Percentiles rank a stretch among this genome's conserved stretches.
These are phyloP conservation scores for Lasiommata megera DNA, from an alignment of 2,888 invertebrate genomes.

Conservation along the genomic window DNA sequence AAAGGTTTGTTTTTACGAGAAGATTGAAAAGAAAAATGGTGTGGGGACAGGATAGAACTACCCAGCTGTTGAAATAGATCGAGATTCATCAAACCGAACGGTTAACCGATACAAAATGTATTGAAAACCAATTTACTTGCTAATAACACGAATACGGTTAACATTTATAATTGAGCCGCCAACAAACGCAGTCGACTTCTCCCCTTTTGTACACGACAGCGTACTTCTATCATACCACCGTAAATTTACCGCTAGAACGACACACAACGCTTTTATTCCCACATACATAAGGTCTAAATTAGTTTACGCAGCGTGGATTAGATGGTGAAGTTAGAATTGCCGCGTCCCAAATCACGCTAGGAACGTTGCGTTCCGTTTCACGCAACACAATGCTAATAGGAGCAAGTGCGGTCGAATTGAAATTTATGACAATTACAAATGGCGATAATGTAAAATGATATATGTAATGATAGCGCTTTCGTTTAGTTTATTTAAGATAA, in stretches of 20 bases:
- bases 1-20: too few relatives aligned
- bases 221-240: conserved; percentile 41
- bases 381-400: conserved; percentile 65
- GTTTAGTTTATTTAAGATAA: conserved; percentile 17
- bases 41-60: too few relatives aligned
- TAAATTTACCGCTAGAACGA: conserved; percentile 12
- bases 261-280: neutral
- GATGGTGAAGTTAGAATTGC: conserved; percentile 35
- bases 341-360: conserved; percentile 64
- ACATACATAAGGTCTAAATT: conserved; percentile 24
- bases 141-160: conserved; percentile 46
- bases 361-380: conserved; percentile 53
- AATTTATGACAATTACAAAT: conserved; percentile 64
- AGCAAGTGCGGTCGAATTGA: conserved; percentile 57
- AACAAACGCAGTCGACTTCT: conserved; percentile 36
- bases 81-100: conserved; percentile 2
- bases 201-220: conserved; percentile 52
- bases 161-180: conserved; percentile 60
- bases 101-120: conserved; percentile 9
- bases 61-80: neutral
- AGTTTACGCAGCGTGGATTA: neutral
- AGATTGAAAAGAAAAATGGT: too few relatives aligned
- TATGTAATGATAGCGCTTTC: conserved; percentile 30
- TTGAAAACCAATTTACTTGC: conserved; percentile 19
- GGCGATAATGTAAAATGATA: conserved; percentile 36